Evolutionary conservation across 1,140 invertebrate species (phyloP), one percentile per base, ranked within the genome.

Genomic region (Nasonia longicornis): DNA sequence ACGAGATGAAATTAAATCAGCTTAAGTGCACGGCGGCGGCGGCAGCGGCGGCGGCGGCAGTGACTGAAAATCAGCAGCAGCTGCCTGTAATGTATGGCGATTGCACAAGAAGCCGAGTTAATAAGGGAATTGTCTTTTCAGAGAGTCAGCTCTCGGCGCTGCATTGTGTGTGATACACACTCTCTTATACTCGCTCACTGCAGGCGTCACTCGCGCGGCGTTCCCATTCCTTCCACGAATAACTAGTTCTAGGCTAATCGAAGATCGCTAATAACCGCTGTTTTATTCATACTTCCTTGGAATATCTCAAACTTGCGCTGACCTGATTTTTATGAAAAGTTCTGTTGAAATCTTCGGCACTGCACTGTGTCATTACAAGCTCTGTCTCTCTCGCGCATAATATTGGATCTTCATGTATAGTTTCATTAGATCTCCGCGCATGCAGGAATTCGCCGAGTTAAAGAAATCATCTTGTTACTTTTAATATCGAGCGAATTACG

Each of bases 171-270:
- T 16, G 12, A 52, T 14, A 16, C 48, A 52, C 48, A 16, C 14
- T 4, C 52, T 20, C 52, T 20, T 14, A 20, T 16, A 2, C 52
- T 58, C 52, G 42, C 70, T 75, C 38, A 70, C 35, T 70, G 26
- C 26, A 26, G 11, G 73, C 38, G 29, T 48, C 26, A 20, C 14
- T 58, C 20, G 38, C 26, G 75, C 42, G 2, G 26, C 42, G 74
- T 64, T 81, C 52, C 74, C 66, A 77, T 73, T 77, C 72, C 74
- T 48, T 66, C 26, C n/a, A 35, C 10, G 48, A 52, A 69, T 35
- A 81, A 52, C 35, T 80, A 80, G 72, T 75, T 80, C 38, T 75
- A 75, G 42, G 79, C 63, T 76, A 76, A 81, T 81, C 66, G 66
- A 81, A 81, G 7, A 70, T 26, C 73, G 42, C 35, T 52, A 69